Conservation (phyloP, 2,797 vertebrate species). For the Diglossa cyanea region DNA sequence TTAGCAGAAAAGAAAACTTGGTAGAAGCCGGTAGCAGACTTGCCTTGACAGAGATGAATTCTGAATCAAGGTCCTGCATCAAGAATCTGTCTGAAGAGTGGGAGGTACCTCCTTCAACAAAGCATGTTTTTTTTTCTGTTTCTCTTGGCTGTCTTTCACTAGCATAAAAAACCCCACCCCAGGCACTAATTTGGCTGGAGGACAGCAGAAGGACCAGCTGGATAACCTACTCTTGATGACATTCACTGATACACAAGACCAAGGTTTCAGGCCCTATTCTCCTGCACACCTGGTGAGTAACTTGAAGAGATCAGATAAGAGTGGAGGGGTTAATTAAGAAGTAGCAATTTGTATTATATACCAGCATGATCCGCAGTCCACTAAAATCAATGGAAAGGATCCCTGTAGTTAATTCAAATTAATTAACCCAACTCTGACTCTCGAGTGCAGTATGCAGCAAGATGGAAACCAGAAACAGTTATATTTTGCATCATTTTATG, state of each 20-base stretch:
- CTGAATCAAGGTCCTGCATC: neutral
- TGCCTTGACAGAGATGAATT: neutral
- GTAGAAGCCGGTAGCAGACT: neutral
- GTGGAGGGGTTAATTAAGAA: slow-evolving; percentile 40
- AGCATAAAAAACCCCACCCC: accelerated
- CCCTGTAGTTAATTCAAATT: slow-evolving; percentile 30
- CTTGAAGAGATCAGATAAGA: slow-evolving; percentile 5
- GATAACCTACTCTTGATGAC: neutral
- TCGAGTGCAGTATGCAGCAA: neutral
- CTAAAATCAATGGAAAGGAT: slow-evolving; percentile 17
- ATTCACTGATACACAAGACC: neutral
- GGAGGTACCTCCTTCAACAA: neutral
- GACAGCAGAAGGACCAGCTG: neutral
- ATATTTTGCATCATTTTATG: neutral
- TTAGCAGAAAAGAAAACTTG: neutral
- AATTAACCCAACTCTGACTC: slow-evolving; percentile 16
- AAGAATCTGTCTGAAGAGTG: neutral
- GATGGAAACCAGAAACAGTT: neutral
- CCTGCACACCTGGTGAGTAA: neutral
- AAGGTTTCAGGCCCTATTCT: neutral
- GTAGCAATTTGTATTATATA: neutral
- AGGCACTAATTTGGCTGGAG: neutral
- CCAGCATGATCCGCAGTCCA: neutral
- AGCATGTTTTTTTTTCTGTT: neutral
- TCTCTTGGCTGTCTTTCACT: neutral